phyloP scores from a whole-genome alignment of 2,797 vertebrate species.

The Sebastes goodei region DNA sequence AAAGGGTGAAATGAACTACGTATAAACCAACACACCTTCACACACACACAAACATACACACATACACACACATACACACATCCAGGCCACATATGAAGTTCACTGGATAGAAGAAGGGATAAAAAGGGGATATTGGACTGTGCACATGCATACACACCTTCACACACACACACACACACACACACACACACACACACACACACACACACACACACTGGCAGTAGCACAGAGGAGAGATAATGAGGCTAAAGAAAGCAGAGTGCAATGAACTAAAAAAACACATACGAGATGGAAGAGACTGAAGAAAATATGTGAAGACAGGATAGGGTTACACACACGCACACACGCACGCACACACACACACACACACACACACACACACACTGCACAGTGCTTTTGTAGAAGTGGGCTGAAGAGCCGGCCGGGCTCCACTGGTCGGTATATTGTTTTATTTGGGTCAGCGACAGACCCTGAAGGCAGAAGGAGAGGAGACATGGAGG shows the following conservation, averaged over 20 bases:
- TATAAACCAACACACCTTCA: background rate
- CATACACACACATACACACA: background rate
- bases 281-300: background rate
- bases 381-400: conserved; percentile 25
- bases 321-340: conserved; percentile 7
- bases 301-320: conserved; percentile 1
- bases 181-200: too few species aligned
- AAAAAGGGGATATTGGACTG: background rate
- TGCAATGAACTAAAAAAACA: conserved; percentile 20
- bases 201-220: background rate
- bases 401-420: conserved; percentile 31
- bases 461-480: conserved; percentile 54
- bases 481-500: conserved; percentile 35
- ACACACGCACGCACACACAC: conserved; percentile 3
- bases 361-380: conserved; percentile 6
- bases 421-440: conserved; percentile 27
- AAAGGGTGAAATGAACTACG: conserved; percentile 5
- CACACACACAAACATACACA: background rate
- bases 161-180: background rate
- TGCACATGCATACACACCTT: conserved; percentile 36
- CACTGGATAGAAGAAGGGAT: background rate
- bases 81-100: background rate
- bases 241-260: conserved; percentile 1
- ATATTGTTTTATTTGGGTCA: conserved; percentile 72
- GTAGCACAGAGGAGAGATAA: background rate